A percentile compares a stretch with the other conserved stretches of the same genome.
phyloP scores from a whole-genome alignment of 2,113 vertebrate species.

The Elephas maximus region DNA sequence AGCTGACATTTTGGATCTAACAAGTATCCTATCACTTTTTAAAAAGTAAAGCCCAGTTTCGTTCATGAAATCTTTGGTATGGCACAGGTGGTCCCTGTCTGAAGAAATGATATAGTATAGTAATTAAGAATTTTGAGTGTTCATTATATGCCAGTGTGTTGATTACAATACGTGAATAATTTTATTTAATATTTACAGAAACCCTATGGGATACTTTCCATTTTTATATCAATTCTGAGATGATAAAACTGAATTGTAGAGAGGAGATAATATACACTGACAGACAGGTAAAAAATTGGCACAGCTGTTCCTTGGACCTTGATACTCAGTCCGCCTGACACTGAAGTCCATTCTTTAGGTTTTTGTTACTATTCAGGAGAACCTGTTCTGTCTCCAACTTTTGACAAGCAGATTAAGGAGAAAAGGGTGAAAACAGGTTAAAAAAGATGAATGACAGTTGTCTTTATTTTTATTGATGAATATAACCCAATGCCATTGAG shows the following conservation, averaged over 20 bases:
- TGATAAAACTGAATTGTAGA: background rate
- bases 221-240: background rate
- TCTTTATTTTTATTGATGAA: background rate
- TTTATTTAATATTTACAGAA: conserved; percentile 11
- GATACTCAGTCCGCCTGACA: background rate
- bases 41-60: background rate
- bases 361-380: background rate
- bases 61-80: background rate
- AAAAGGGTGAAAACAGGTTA: background rate
- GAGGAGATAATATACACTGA: background rate
- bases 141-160: background rate
- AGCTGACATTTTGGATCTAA: background rate
- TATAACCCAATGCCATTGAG: too few species aligned
- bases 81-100: background rate
- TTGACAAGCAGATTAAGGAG: too few species aligned
- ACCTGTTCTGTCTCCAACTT: background rate
- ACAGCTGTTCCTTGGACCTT: background rate
- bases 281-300: background rate
- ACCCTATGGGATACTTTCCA: background rate
- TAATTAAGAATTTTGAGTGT: background rate
- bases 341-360: background rate
- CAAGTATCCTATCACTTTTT: background rate
- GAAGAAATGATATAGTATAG: background rate
- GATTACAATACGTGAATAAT: background rate
- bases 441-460: background rate